Evolutionary conservation across 2,797 vertebrate species (phyloP).

Genomic region (Jordanella pulchra): DNA sequence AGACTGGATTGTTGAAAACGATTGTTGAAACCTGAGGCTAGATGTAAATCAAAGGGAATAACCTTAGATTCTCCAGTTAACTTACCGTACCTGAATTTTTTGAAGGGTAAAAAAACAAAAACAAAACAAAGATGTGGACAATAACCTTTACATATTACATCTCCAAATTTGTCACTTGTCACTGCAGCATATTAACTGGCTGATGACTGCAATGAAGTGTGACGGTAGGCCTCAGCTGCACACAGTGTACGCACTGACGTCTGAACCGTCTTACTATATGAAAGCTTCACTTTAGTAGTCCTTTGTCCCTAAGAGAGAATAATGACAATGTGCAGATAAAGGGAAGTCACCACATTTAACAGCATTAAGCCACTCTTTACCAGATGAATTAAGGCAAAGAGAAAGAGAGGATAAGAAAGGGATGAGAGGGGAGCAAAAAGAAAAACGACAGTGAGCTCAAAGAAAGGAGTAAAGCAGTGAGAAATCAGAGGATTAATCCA

Average conservation of each 20-base stretch:
- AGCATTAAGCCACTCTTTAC: constrained; percentile 72
- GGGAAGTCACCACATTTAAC: constrained; percentile 67
- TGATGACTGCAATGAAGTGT: neutral
- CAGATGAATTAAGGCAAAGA: constrained; percentile 55
- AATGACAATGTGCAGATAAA: constrained; percentile 72
- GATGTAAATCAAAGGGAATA: too few relatives aligned
- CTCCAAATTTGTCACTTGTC: neutral
- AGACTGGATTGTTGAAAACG: too few relatives aligned
- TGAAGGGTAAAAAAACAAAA: too few relatives aligned
- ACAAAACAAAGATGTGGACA: neutral
- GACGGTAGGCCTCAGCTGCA: constrained; percentile 5
- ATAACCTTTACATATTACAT: too few relatives aligned
- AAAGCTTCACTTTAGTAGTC: constrained; percentile 33
- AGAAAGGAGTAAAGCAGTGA: constrained; percentile 62
- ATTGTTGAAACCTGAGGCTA: too few relatives aligned
- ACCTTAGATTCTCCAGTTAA: too few relatives aligned
- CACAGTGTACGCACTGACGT: constrained; percentile 10
- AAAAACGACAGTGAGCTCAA: constrained; percentile 49
- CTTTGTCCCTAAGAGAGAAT: constrained; percentile 63
- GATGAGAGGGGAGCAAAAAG: constrained; percentile 50
- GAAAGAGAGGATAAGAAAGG: constrained; percentile 54
- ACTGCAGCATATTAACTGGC: neutral
- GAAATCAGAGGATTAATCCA: constrained; percentile 76
- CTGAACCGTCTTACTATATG: constrained; percentile 22
- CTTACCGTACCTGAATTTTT: too few relatives aligned